phyloP scores from a whole-genome alignment of 2,113 vertebrate genomes.

The Dendropsophus ebraccatus region DNA sequence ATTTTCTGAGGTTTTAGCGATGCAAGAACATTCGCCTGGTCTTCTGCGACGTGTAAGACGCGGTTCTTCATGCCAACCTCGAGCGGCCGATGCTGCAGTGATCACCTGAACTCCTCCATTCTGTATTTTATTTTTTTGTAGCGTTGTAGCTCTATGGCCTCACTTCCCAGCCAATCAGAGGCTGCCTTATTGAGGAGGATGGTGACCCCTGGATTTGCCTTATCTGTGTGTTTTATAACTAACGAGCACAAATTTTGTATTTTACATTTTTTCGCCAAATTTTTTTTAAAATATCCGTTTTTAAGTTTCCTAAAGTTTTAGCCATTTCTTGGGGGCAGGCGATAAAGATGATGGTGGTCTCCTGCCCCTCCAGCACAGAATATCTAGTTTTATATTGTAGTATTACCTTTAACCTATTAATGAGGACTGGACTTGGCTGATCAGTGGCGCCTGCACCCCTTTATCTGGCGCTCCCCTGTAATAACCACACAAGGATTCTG shows the following conservation, averaged over 20 bases:
- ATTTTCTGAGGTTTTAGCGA: background rate
- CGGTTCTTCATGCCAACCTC: too few species aligned
- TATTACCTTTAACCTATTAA: background rate
- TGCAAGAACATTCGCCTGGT: too few species aligned
- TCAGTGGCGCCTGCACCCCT: too few species aligned
- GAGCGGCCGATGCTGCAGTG: too few species aligned
- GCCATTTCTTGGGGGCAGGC: background rate
- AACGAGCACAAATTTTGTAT: constrained; percentile 12
- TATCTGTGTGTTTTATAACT: constrained; percentile 14
- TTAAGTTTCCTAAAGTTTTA: background rate
- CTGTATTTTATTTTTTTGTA: too few species aligned
- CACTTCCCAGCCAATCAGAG: too few species aligned
- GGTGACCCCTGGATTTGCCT: background rate
- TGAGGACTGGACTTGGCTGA: background rate
- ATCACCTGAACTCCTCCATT: too few species aligned
- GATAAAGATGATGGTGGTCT: background rate
- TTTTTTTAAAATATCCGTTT: background rate
- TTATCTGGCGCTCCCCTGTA: too few species aligned
- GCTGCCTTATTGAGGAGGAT: too few species aligned
- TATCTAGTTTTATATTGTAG: background rate
- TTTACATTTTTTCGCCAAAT: background rate
- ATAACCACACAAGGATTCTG: too few species aligned
- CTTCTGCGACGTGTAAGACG: too few species aligned
- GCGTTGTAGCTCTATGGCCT: too few species aligned
- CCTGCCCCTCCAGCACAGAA: background rate